Evolutionary conservation across 2,113 vertebrate genomes (phyloP), one percentile per base, ranked within the genome.

Genomic region (Montifringilla adamsi): DNA sequence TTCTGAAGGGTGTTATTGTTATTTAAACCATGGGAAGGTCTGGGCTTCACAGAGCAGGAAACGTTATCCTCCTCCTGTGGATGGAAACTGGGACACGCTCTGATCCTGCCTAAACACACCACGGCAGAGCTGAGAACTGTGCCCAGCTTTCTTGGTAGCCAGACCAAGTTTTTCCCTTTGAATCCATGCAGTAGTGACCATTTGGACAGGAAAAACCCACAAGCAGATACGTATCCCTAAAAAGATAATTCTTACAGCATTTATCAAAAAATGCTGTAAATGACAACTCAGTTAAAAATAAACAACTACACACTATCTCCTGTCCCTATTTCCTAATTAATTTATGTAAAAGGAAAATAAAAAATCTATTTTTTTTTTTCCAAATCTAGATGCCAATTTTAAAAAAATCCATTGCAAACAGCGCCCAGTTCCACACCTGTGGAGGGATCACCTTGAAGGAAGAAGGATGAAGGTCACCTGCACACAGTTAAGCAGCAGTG

Each of bases 41-140:
- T 85, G 89, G 69, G 44, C 73, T 82, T 70, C 43, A 26, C 22
- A 89, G 70, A 81, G 58, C n/a, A 85, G 53, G 91, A 94, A 97
- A 92, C 0, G 2, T 87, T 87, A 95, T 85, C 91, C 70, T 85
- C 31, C 74, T 89, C 17, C 70, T 10, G 49, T 1, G 2, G 43
- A 58, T 95, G 94, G 87, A 94, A 97, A 97, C 17, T 76, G 89
- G 84, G 89, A 64, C 82, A 43, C 1, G 2, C n/a, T 66, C 53
- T 2, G 9, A 53, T 73, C 53, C 49, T 35, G 1, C 58, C 70
- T 44, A n/a, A 80, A 74, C 0, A 2, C 55, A 53, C 22, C 56
- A 46, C 0, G 0, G 24, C 23, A 66, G 49, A 76, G 27, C 49
- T 30, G 41, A 77, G 72, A 76, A 77, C 44, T 13, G 13, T 3